Conservation (phyloP, 2,888 invertebrate species). For the Dilophus febrilis region DNA sequence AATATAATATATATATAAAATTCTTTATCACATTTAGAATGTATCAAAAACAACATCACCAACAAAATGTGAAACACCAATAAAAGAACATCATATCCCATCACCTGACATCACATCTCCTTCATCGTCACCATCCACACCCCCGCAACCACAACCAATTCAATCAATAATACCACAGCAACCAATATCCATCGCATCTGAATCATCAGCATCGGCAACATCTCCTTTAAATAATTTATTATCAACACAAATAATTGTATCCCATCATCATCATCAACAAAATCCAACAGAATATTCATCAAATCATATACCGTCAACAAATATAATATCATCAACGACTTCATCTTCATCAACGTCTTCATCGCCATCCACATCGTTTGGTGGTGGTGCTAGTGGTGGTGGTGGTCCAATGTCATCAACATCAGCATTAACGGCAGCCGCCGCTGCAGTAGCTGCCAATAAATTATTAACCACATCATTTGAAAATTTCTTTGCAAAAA, state of each 20-base stretch:
- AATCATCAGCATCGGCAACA: conserved; percentile 10
- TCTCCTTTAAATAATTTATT: too few species aligned
- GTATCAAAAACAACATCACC: conserved; percentile 3
- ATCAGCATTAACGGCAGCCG: conserved; percentile 13
- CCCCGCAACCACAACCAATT: not conserved
- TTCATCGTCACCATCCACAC: not conserved
- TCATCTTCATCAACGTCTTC: conserved; percentile 6
- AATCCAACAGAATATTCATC: too few species aligned
- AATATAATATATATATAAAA: too few species aligned
- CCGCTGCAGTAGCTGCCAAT: conserved; percentile 7
- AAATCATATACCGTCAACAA: conserved; percentile 11
- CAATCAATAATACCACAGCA: not conserved
- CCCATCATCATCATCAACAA: conserved; percentile 7
- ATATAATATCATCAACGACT: conserved; percentile 11
- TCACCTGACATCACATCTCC: not conserved
- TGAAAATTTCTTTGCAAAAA: conserved; percentile 28
- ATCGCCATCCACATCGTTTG: conserved; percentile 3
- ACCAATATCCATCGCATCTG: conserved; percentile 6
- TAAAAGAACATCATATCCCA: not conserved
- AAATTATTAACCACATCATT: conserved; percentile 14
- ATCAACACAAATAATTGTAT: conserved; percentile 11
- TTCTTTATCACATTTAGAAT: not conserved
- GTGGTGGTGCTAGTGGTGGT: too few species aligned
- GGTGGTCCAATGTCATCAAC: too few species aligned
- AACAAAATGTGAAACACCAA: not conserved